Conservation (phyloP, 2,888 invertebrate species). For the Candidula unifasciata region DNA sequence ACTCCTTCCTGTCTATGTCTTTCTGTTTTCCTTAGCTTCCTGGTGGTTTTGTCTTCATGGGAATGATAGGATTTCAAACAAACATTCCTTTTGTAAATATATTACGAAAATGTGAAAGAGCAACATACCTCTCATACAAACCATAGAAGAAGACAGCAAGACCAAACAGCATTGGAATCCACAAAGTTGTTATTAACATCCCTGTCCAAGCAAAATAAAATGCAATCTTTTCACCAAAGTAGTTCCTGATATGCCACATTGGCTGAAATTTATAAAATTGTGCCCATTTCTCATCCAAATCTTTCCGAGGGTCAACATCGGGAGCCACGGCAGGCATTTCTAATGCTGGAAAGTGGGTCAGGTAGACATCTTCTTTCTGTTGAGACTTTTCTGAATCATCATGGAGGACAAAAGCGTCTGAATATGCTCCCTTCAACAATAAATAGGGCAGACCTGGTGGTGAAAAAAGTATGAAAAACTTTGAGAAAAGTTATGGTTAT, state of each 20-base stretch:
- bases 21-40: too few relatives aligned
- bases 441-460: conserved; percentile 76
- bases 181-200: conserved; percentile 76
- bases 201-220: conserved; percentile 80
- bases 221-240: conserved; percentile 79
- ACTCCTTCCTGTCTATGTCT: too few relatives aligned
- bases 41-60: too few relatives aligned
- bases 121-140: conserved; percentile 73
- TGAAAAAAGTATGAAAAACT: too few relatives aligned
- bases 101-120: not conserved
- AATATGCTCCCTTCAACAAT: conserved; percentile 75
- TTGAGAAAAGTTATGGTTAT: too few relatives aligned
- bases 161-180: conserved; percentile 78
- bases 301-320: conserved; percentile 45
- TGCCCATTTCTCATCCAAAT: conserved; percentile 73
- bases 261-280: conserved; percentile 76
- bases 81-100: too few relatives aligned
- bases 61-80: too few relatives aligned
- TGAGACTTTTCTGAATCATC: conserved; percentile 70
- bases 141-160: conserved; percentile 78
- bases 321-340: not conserved
- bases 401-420: conserved; percentile 77
- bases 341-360: not conserved
- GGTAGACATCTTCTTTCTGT: not conserved
- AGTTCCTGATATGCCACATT: conserved; percentile 78